These are phyloP conservation scores for Saccopteryx leptura DNA, from an alignment of 2,113 vertebrate species.

Conservation along the genomic window DNA sequence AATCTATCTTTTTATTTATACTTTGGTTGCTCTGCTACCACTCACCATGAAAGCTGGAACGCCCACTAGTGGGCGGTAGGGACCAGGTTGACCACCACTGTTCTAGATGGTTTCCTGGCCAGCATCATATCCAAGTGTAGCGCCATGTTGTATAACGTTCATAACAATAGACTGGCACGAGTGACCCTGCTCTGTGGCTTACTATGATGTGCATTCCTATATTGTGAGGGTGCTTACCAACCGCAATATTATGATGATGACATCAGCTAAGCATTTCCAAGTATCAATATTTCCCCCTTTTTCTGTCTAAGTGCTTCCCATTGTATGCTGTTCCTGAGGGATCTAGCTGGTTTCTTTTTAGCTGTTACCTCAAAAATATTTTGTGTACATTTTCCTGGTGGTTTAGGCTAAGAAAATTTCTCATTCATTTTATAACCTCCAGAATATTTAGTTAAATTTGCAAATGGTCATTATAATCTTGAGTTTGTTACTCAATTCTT, in stretches of 20 bases:
- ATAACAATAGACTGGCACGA: neutral
- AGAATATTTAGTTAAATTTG: neutral
- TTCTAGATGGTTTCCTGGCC: slow-evolving; percentile 49
- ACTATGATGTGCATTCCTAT: neutral
- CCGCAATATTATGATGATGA: neutral
- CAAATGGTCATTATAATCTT: neutral
- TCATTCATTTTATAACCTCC: slow-evolving; percentile 1
- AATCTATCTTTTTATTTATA: too few relatives aligned
- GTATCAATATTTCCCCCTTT: neutral
- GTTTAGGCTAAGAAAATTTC: neutral
- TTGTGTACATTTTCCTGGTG: slow-evolving; percentile 40
- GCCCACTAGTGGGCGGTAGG: too few relatives aligned
- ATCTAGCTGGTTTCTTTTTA: slow-evolving; percentile 19
- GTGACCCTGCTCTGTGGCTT: neutral
- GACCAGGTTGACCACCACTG: too few relatives aligned
- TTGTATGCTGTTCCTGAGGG: neutral
- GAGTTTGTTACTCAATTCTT: neutral
- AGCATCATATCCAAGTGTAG: neutral
- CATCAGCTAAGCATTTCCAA: slow-evolving; percentile 14
- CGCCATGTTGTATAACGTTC: neutral
- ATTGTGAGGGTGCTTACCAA: neutral
- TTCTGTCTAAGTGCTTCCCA: neutral
- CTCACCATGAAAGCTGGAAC: too few relatives aligned
- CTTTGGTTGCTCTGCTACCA: too few relatives aligned
- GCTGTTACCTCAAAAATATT: neutral